Conservation (phyloP, 2,888 invertebrate species). For the Caenorhabditis becei region DNA sequence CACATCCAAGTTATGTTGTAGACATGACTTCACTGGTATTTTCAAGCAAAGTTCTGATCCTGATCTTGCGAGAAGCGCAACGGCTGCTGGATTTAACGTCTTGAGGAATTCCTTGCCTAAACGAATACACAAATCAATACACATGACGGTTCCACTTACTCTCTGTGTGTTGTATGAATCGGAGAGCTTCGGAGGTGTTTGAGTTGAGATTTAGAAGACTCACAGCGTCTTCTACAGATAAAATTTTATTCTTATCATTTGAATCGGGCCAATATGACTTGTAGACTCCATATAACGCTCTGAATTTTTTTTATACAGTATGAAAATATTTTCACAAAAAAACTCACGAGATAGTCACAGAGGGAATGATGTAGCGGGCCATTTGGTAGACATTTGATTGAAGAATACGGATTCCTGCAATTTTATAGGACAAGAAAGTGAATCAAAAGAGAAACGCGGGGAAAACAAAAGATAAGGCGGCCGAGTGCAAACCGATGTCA, state of each 20-base stretch:
- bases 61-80: constrained; percentile 54
- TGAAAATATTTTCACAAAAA: neutral
- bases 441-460: neutral
- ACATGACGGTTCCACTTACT: constrained; percentile 54
- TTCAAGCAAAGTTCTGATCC: constrained; percentile 62
- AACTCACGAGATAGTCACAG: constrained; percentile 66
- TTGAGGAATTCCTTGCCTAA: constrained; percentile 50
- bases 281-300: constrained; percentile 67
- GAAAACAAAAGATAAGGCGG: constrained; percentile 48
- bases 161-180: constrained; percentile 62
- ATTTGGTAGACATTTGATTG: constrained; percentile 59
- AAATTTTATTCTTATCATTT: constrained; percentile 59
- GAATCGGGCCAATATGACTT: constrained; percentile 52
- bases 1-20: constrained; percentile 47
- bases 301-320: constrained; percentile 19
- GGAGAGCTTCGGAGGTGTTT: constrained; percentile 63
- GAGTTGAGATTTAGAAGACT: constrained; percentile 65
- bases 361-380: constrained; percentile 69
- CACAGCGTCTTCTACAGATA: constrained; percentile 67
- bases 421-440: constrained; percentile 7
- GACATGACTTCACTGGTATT: constrained; percentile 56
- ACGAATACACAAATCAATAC: constrained; percentile 12
- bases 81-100: constrained; percentile 54
- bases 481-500: constrained; percentile 54
- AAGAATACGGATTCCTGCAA: constrained; percentile 28